Evolutionary conservation across 2,113 vertebrate species (phyloP).

Genomic region (Vimba vimba): DNA sequence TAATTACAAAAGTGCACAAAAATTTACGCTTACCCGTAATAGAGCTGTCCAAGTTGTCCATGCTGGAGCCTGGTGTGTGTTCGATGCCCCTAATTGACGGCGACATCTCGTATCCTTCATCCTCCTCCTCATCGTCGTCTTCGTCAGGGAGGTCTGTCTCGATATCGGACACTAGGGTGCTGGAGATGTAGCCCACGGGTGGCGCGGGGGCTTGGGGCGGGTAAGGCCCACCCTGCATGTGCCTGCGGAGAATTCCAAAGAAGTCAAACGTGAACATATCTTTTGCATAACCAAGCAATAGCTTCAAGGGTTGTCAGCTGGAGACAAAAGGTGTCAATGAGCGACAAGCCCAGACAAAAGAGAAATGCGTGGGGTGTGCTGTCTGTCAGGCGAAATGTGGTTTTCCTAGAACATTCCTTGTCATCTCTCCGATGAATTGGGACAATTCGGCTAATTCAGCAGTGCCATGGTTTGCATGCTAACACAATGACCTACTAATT

Average conservation of each 20-base stretch:
- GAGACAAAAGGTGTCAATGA: constrained; percentile 56
- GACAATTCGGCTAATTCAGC: constrained; percentile 66
- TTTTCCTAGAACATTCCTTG: constrained; percentile 43
- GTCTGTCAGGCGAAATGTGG: constrained; percentile 51
- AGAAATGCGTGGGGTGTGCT: constrained; percentile 31
- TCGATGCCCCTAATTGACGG: constrained; percentile 88
- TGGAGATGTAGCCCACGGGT: constrained; percentile 94
- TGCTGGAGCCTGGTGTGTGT: constrained; percentile 95
- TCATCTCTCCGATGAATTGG: constrained; percentile 55
- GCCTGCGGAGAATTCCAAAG: constrained; percentile 76
- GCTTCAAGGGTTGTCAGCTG: constrained; percentile 42
- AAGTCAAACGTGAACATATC: constrained; percentile 19
- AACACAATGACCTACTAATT: constrained; percentile 78
- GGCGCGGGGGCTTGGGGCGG: constrained; percentile 93
- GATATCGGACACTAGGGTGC: constrained; percentile 95
- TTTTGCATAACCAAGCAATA: constrained; percentile 49
- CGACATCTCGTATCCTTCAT: constrained; percentile 88
- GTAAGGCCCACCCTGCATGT: constrained; percentile 91
- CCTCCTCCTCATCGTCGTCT: constrained; percentile 88
- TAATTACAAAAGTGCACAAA: background rate
- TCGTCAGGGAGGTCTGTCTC: constrained; percentile 93
- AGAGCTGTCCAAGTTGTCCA: constrained; percentile 98
- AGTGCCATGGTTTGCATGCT: constrained; percentile 58
- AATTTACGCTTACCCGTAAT: constrained; percentile 84
- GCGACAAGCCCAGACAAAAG: constrained; percentile 44